These are phyloP conservation scores for Himalopsyche kuldschensis DNA, from an alignment of 2,888 invertebrate genomes.

Conservation along the genomic window DNA sequence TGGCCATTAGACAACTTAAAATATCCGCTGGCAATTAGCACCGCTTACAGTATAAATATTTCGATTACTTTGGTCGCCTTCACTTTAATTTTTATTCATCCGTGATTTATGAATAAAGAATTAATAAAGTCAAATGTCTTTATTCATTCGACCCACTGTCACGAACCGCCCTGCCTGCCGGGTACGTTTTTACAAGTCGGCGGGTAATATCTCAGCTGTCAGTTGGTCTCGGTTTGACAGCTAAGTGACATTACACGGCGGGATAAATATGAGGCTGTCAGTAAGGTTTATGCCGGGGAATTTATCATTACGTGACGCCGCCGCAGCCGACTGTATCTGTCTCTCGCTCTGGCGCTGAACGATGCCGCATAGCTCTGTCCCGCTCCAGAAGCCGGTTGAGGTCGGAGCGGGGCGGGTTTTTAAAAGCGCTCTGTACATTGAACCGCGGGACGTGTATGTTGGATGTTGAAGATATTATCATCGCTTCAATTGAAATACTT, in stretches of 20 bases:
- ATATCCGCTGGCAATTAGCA: too few relatives aligned
- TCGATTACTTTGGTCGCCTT: too few relatives aligned
- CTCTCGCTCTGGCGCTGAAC: conserved; percentile 43
- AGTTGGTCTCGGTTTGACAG: conserved; percentile 38
- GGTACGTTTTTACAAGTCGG: conserved; percentile 37
- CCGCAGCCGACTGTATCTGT: not conserved
- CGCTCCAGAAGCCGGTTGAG: not conserved
- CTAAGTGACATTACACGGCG: conserved; percentile 40
- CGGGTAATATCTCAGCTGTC: conserved; percentile 39
- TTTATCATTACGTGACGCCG: conserved; percentile 49
- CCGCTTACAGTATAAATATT: too few relatives aligned
- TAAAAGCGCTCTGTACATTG: not conserved
- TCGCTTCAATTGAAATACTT: not conserved
- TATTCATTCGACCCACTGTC: conserved; percentile 44
- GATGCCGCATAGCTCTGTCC: not conserved
- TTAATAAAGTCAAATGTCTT: not conserved
- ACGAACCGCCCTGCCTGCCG: conserved; percentile 43
- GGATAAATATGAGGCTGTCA: conserved; percentile 40
- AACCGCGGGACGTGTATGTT: not conserved
- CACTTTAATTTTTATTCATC: too few relatives aligned
- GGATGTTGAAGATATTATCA: not conserved
- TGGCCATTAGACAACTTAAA: too few relatives aligned
- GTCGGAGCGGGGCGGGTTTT: conserved; percentile 26
- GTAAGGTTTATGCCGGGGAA: conserved; percentile 43
- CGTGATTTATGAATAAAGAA: not conserved